Evolutionary conservation across 2,113 vertebrate genomes (phyloP), one percentile per base, ranked within the genome.

Genomic region (Verasper variegatus): DNA sequence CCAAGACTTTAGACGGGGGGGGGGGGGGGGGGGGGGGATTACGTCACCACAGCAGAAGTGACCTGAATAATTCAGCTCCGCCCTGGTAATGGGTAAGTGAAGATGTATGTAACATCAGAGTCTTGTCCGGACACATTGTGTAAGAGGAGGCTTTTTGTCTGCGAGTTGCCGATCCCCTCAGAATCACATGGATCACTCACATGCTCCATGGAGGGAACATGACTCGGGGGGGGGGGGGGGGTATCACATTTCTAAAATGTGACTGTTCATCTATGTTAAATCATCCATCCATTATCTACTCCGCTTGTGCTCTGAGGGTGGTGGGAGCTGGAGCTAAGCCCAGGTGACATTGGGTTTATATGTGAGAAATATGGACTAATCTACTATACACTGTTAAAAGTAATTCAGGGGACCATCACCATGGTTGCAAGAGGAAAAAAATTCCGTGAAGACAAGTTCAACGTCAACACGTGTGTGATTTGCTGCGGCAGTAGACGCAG

Each of bases 41-140:
- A 69, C 71, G 62, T 78, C 63, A 68, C 4, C 35, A 5, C 23
- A 31, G 65, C 45, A 18, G 62, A 1, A 54, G 69, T 11, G 12
- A 64, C 20, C 75, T 89, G 31, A 83, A 89, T 83, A 80, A 88
- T 82, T 84, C 52, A 87, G 63, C 54, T 52, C 56, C 26, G 35
- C 14, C 67, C 68, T 27, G 31, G 31, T 31, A 51, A 68, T 27
- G 59, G 59, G 60, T 63, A 77, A 68, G 72, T 84, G 59, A 56
- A 78, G 23, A 81, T 71, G 75, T 70, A 67, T 82, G 80, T 77
- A 80, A 83, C 62, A 76, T 78, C 74, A 27, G 5, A 13, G 51
- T 37, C 56, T 26, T 54, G 79, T 86, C 71, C 55, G 45, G 37
- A 78, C 63, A 74, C 21, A 45, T 61, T 3, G 76, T 37, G 21